Evolutionary conservation across 2,888 invertebrate genomes (phyloP), one percentile per base, ranked within the genome.

Genomic region (Nymphalis urticae): DNA sequence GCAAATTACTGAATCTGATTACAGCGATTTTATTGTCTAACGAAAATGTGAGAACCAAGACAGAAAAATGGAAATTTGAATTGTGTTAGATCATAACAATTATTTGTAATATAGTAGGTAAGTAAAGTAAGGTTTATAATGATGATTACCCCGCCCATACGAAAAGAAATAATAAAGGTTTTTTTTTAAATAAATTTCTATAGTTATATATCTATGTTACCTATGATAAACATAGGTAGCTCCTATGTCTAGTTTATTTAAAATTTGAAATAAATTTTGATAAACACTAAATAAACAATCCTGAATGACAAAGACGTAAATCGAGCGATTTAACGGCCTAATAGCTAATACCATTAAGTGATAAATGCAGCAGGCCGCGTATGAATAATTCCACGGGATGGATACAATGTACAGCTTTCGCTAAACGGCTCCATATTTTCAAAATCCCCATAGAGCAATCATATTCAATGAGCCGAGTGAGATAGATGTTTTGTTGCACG

Each of bases 361-460:
- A 92, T 92, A 92, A 92, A 92, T 89, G 90, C 90, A 89, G 82
- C 87, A 88, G 82, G 87, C 81, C 86, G 83, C 80, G 83, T 90
- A 89, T 92, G 92, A 92, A 92, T 92, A 92, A 92, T 92, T 92
- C 91, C 87, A 79, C 84, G 82, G 84, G 85, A 89, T 86, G 90
- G 91, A 90, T 89, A 92, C 92, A 92, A 90, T 92, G 90, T 91
- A 89, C 87, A 85, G 90, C 90, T 90, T 89, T 91, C 81, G 84
- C 87, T 92, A 92, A 92, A 91, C 91, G 92, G 89, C 86, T 92
- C 90, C 92, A 92, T 92, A 92, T 92, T 92, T 92, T 90, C 88
- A 89, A 91, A 92, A 92, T 92, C 92, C 92, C 92, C 84, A 91
- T 89, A 90, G 92, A 90, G 91, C 92, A 92, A 92, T 92, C 92